Base-by-base conservation (phyloP, 2,888 invertebrate genomes). In the Brachyopa scutellaris region DNA sequence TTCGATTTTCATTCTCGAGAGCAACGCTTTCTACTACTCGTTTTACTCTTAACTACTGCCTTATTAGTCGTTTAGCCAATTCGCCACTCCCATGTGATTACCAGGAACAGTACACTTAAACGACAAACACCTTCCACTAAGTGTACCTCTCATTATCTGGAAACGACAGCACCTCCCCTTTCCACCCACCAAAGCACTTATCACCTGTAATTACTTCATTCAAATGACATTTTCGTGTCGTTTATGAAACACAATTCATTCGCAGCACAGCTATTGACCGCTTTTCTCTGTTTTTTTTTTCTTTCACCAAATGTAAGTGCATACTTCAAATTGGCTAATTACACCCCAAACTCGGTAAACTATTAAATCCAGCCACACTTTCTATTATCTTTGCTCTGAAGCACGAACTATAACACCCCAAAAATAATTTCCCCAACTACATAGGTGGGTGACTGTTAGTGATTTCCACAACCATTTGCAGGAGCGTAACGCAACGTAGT, bases 311-410 rank as follows among this genome's bases (percentile, higher is more conserved):
- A 15, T 2, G 2, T 26, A 33, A 36, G 38, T 23, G 23, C n/a
- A 42, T 9, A 45, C 55, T 31, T 21, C 45, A 67, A 67, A 47
- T 67, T 36, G 36, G 21, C 36, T 49, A 69, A 69, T 69, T 59
- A 49, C 45, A 36, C 33, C 26, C 42, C n/a, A 17, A 15, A 33
- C 23, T 45, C 15, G 45, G n/a, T 55, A 51, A 40, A 64, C 49
- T 38, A 51, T 7, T 6, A 2, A 11, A 6, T 8, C 13, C 42
- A 31, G 19, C 33, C 7, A 1, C 6, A n/a, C n/a, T n/a, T n/a
- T n/a, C n/a, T n/a, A n/a, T n/a, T n/a, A n/a, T n/a, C n/a, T n/a
- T n/a, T n/a, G n/a, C n/a, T n/a, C n/a, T n/a, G n/a, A n/a, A n/a
- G n/a, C n/a, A n/a, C n/a, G n/a, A n/a, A n/a, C n/a, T n/a, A n/a